Evolutionary conservation across 2,113 vertebrate genomes (phyloP).

Genomic region (Psammodynastes pulverulentus): DNA sequence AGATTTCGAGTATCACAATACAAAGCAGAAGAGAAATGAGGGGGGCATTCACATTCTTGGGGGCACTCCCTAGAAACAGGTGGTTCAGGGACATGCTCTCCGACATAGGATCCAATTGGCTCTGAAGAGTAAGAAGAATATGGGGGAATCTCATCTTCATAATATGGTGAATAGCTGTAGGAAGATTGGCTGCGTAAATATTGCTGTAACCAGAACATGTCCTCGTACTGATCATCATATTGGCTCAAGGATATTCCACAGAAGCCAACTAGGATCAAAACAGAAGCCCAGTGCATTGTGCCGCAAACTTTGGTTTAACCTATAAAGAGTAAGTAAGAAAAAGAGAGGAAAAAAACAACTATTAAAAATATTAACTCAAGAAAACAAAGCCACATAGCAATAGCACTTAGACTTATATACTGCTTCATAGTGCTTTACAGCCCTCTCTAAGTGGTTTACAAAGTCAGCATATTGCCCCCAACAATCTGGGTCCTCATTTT

Average conservation of each 20-base stretch:
- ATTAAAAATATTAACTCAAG: neutral
- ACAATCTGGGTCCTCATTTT: neutral
- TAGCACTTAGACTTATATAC: neutral
- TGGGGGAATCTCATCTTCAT: conserved; percentile 64
- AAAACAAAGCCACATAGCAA: neutral
- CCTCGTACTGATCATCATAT: conserved; percentile 72
- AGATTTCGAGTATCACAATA: conserved; percentile 89
- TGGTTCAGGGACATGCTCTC: conserved; percentile 40
- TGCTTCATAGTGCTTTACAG: neutral
- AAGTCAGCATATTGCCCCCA: neutral
- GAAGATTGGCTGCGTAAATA: conserved; percentile 67
- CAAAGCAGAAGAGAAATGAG: conserved; percentile 87
- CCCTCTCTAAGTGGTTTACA: neutral
- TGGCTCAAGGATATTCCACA: conserved; percentile 67
- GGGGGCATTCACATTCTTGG: conserved; percentile 89
- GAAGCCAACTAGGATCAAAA: conserved; percentile 73
- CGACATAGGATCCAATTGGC: neutral
- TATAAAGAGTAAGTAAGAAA: neutral
- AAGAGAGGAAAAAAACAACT: neutral
- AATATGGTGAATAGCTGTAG: conserved; percentile 73
- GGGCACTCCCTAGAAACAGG: conserved; percentile 77
- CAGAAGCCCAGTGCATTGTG: conserved; percentile 70
- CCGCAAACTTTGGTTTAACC: conserved; percentile 24
- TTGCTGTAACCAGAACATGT: conserved; percentile 78
- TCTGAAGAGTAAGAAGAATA: conserved; percentile 61